Percentiles rank a stretch among this genome's conserved stretches.
Conservation (phyloP, 1,140 invertebrate species). For the Dendroctonus ponderosae region DNA sequence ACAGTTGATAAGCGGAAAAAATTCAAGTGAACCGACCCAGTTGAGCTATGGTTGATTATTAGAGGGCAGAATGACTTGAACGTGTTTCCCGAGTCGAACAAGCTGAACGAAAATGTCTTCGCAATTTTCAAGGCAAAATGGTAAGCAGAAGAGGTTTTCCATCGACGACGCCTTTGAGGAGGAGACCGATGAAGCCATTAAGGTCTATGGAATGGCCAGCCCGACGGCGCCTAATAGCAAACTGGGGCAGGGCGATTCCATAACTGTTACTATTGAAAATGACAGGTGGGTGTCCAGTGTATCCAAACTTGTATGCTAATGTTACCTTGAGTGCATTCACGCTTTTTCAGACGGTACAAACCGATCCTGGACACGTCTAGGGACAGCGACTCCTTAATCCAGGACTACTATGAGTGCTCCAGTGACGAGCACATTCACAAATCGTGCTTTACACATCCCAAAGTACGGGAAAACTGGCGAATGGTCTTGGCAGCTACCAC, state of each 20-base stretch:
- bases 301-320: background rate
- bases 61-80: slow-evolving; percentile 8
- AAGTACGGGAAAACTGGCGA: slow-evolving; percentile 81
- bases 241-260: slow-evolving; percentile 41
- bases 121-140: slow-evolving; percentile 42
- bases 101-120: slow-evolving; percentile 38
- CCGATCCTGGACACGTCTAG: slow-evolving; percentile 67
- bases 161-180: slow-evolving; percentile 82
- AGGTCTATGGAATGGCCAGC: slow-evolving; percentile 69
- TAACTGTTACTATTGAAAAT: slow-evolving; percentile 42
- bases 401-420: slow-evolving; percentile 65
- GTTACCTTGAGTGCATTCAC: no score
- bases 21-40: no score
- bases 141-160: slow-evolving; percentile 62
- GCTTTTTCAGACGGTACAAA: slow-evolving; percentile 61
- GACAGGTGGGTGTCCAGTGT: slow-evolving; percentile 36
- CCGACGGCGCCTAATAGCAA: slow-evolving; percentile 31
- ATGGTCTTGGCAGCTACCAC: slow-evolving; percentile 76
- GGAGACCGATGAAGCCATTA: slow-evolving; percentile 74
- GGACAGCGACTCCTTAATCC: slow-evolving; percentile 78
- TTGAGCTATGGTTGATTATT: background rate
- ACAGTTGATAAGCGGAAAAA: no score
- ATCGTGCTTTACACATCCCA: slow-evolving; percentile 79
- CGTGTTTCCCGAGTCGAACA: background rate
- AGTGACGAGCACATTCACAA: slow-evolving; percentile 57